phyloP scores from a whole-genome alignment of 2,888 invertebrate species.

The Thyatira batis region DNA sequence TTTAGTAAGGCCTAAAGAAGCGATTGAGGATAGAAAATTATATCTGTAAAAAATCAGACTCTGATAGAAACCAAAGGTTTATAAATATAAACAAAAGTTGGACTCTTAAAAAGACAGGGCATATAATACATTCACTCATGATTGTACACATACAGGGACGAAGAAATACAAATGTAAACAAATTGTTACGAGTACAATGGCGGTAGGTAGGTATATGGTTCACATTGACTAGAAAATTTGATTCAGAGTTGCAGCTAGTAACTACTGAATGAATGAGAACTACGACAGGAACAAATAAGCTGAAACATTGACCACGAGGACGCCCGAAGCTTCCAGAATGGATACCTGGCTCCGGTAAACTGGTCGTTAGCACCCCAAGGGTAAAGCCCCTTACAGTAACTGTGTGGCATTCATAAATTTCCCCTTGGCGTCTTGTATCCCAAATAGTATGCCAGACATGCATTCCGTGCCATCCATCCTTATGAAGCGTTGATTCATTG shows the following conservation, averaged over 20 bases:
- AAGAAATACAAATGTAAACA: background rate
- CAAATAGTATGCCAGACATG: constrained; percentile 55
- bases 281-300: constrained; percentile 8
- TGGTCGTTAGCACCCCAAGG: constrained; percentile 64
- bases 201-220: background rate
- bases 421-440: constrained; percentile 52
- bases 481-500: constrained; percentile 48
- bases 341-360: constrained; percentile 60
- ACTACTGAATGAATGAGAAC: background rate
- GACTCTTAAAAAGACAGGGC: background rate
- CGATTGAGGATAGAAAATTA: background rate
- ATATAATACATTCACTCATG: background rate
- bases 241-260: background rate
- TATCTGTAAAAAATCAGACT: background rate
- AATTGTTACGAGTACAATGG: background rate
- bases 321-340: constrained; percentile 19
- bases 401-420: constrained; percentile 65
- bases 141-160: background rate
- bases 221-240: background rate
- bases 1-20: background rate
- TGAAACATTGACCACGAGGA: constrained; percentile 11
- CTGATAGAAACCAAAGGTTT: background rate
- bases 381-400: constrained; percentile 59
- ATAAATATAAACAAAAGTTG: background rate
- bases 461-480: constrained; percentile 65